phyloP scores from a whole-genome alignment of 1,140 invertebrate genomes.

The Lepidurus couesii region DNA sequence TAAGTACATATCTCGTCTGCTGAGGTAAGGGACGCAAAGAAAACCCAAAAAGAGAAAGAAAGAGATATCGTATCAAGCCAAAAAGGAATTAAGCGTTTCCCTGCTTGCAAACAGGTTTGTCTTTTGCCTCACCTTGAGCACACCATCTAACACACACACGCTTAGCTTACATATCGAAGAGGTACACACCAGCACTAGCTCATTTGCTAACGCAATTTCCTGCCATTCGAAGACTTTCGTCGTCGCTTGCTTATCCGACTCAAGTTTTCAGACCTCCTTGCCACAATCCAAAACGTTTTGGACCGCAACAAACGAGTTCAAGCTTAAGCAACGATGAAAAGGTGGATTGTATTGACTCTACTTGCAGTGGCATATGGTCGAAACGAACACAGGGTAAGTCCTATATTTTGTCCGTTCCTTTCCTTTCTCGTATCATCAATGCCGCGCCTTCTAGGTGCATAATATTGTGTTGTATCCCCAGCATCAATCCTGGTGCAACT shows the following conservation, averaged over 20 bases:
- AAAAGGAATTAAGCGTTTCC: constrained; percentile 15
- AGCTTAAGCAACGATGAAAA: background rate
- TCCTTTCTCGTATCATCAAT: background rate
- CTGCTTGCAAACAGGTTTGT: constrained; percentile 18
- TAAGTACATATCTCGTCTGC: background rate
- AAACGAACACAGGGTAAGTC: background rate
- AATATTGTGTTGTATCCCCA: constrained; percentile 62
- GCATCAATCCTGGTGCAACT: constrained; percentile 63
- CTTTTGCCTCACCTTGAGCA: constrained; percentile 21
- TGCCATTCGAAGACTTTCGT: background rate
- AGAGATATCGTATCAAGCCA: constrained; percentile 15
- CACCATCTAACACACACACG: background rate
- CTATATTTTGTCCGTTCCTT: background rate
- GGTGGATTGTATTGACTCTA: background rate
- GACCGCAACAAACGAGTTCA: too few relatives aligned
- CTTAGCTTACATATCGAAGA: background rate
- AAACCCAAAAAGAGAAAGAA: background rate
- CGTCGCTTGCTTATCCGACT: background rate
- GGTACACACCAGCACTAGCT: background rate
- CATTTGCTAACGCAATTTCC: constrained; percentile 3
- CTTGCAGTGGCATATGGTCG: background rate
- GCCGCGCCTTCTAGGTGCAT: constrained; percentile 51
- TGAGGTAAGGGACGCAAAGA: background rate
- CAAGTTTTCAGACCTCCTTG: too few relatives aligned
- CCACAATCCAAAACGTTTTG: too few relatives aligned